These are phyloP conservation scores for Lagria hirta DNA, from an alignment of 2,888 invertebrate species.

Conservation along the genomic window DNA sequence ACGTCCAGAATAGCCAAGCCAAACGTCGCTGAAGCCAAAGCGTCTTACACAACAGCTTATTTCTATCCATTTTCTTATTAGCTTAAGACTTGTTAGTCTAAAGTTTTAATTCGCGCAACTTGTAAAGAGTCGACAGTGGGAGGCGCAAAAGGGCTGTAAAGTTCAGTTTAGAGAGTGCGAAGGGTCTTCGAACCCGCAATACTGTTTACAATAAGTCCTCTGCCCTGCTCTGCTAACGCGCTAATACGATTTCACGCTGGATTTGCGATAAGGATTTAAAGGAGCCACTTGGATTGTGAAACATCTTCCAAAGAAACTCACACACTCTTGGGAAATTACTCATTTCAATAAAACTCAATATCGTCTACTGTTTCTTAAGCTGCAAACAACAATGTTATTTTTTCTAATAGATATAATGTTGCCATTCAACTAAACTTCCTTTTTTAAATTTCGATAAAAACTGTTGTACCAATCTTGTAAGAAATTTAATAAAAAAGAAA, in stretches of 20 bases:
- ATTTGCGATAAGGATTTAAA: conserved; percentile 65
- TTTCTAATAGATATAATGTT: not conserved
- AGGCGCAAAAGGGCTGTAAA: conserved; percentile 47
- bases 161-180: conserved; percentile 52
- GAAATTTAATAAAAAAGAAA: conserved; percentile 36
- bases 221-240: conserved; percentile 51
- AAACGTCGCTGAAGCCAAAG: conserved; percentile 42
- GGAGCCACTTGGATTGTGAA: conserved; percentile 49
- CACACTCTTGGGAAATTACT: conserved; percentile 15
- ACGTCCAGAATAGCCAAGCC: conserved; percentile 35
- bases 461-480: conserved; percentile 18
- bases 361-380: conserved; percentile 23
- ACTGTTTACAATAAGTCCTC: conserved; percentile 55
- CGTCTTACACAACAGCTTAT: conserved; percentile 56
- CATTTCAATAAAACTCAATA: not conserved
- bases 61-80: conserved; percentile 56
- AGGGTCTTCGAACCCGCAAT: conserved; percentile 54
- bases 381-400: conserved; percentile 22
- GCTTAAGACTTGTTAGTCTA: conserved; percentile 62
- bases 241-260: conserved; percentile 70
- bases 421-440: not conserved
- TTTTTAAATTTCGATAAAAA: conserved; percentile 1
- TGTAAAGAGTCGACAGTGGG: conserved; percentile 55
- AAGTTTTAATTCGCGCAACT: conserved; percentile 66
- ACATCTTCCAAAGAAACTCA: conserved; percentile 26